Conservation (phyloP, 1,140 invertebrate species). For the Drosophila auraria region DNA sequence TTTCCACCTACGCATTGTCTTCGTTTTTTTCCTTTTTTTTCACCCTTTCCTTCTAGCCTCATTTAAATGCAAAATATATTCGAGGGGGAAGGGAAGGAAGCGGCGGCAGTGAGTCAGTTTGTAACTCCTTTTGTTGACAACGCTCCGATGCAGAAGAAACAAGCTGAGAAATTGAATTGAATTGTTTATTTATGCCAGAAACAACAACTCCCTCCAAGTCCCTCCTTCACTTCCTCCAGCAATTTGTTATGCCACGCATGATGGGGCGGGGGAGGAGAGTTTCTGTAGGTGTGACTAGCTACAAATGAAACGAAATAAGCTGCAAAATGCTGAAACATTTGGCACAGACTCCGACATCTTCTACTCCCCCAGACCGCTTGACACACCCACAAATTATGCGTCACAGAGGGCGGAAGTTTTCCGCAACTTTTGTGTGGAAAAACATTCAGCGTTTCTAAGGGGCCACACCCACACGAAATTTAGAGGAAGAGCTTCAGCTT, state of each 20-base stretch:
- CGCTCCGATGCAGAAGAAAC: constrained; percentile 39
- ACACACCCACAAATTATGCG: constrained; percentile 60
- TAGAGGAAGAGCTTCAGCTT: constrained; percentile 19
- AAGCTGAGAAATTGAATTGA: constrained; percentile 73
- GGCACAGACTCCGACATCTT: constrained; percentile 19
- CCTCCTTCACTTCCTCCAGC: constrained; percentile 25
- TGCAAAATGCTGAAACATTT: constrained; percentile 55
- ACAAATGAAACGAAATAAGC: constrained; percentile 77
- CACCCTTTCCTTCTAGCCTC: constrained; percentile 25
- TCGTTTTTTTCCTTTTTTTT: constrained; percentile 1
- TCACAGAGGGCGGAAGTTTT: constrained; percentile 40
- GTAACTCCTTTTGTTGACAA: constrained; percentile 76
- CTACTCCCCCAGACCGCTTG: constrained; percentile 3
- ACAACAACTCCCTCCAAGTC: constrained; percentile 15
- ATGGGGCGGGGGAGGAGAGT: constrained; percentile 27
- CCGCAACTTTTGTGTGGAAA: constrained; percentile 30
- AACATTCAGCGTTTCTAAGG: constrained; percentile 20
- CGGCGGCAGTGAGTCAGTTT: constrained; percentile 39
- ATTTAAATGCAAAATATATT: constrained; percentile 80
- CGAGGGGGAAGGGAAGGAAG: constrained; percentile 16
- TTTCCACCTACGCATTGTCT: constrained; percentile 70
- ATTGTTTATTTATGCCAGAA: constrained; percentile 81
- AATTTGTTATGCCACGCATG: constrained; percentile 81
- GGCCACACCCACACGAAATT: constrained; percentile 44
- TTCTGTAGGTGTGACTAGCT: constrained; percentile 74